Evolutionary conservation across 2,888 invertebrate species (phyloP).

Genomic region (Mimumesa dahlbomi): DNA sequence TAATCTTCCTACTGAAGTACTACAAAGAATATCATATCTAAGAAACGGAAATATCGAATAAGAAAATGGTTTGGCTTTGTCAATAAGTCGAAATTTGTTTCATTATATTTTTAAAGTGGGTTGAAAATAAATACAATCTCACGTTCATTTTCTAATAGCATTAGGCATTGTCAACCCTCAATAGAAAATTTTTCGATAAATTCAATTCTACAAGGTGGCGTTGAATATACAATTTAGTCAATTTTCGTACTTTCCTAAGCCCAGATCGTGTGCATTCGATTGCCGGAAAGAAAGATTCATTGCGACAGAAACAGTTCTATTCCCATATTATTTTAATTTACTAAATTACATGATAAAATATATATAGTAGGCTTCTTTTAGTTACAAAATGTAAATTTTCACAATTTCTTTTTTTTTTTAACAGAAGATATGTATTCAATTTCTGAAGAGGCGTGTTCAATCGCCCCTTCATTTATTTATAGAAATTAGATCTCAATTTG

Average conservation of each 20-base stretch:
- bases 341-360: conserved; percentile 74
- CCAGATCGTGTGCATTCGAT: conserved; percentile 25
- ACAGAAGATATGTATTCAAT: conserved; percentile 53
- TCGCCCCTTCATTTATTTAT: conserved; percentile 21
- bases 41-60: too few relatives aligned
- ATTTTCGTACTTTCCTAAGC: conserved; percentile 17
- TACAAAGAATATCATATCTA: too few relatives aligned
- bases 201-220: conserved; percentile 29
- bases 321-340: conserved; percentile 72
- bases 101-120: conserved; percentile 45
- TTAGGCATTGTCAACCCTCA: conserved; percentile 73
- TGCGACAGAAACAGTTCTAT: conserved; percentile 65
- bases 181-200: conserved; percentile 58
- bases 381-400: conserved; percentile 56
- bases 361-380: conserved; percentile 58
- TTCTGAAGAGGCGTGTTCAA: conserved; percentile 20
- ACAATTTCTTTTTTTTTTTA: conserved; percentile 46
- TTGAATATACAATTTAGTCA: conserved; percentile 30
- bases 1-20: too few relatives aligned
- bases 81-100: too few relatives aligned
- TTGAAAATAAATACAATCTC: conserved; percentile 60
- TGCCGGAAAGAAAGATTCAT: conserved; percentile 62
- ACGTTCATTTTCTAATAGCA: conserved; percentile 57
- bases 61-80: too few relatives aligned
- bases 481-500: conserved; percentile 43